These are phyloP conservation scores for Rapana venosa DNA, from an alignment of 2,888 invertebrate species.

Conservation along the genomic window DNA sequence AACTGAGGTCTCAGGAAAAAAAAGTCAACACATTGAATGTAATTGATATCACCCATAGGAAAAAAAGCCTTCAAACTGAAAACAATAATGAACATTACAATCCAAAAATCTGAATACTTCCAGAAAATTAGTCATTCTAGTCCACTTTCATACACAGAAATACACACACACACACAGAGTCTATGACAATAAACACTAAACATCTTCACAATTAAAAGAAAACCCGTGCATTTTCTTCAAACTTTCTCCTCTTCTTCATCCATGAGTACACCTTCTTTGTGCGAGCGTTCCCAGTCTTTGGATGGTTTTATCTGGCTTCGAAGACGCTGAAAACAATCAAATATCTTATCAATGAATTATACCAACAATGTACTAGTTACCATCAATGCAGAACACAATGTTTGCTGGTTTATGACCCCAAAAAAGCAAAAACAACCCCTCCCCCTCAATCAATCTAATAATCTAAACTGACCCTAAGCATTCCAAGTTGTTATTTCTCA, in stretches of 20 bases:
- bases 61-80: no score
- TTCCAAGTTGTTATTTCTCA: not conserved
- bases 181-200: not conserved
- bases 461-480: not conserved
- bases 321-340: conserved; percentile 22
- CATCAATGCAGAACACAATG: not conserved
- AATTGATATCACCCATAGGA: no score
- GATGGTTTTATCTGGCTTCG: conserved; percentile 17
- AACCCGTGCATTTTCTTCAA: not conserved
- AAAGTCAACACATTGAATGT: no score
- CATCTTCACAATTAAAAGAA: not conserved
- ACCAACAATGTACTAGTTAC: not conserved
- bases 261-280: conserved; percentile 18
- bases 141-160: no score
- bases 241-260: not conserved
- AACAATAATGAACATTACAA: no score
- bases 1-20: no score
- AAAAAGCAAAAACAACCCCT: not conserved
- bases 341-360: not conserved
- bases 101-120: no score
- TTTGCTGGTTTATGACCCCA: not conserved
- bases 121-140: no score
- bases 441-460: not conserved
- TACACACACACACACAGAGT: no score
- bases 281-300: conserved; percentile 25